A percentile compares a stretch with the other conserved stretches of the same genome.
Evolutionary conservation across 2,113 vertebrate species (phyloP).

Genomic region (Todiramphus saurophagus): DNA sequence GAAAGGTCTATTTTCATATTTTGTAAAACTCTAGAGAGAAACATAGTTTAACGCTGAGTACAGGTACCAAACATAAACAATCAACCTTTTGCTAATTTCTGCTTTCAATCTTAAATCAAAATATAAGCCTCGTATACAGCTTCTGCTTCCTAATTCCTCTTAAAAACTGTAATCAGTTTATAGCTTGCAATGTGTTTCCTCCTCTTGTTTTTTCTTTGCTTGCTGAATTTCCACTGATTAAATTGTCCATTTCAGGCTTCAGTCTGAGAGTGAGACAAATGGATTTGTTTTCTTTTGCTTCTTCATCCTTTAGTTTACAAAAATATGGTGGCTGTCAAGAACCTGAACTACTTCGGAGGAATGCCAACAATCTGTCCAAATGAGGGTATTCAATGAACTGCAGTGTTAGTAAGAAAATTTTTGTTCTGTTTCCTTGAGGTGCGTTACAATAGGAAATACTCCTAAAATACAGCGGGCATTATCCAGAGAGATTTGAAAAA

Average conservation of each 20-base stretch:
- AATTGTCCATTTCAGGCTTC: background rate
- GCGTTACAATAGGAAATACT: background rate
- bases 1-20: background rate
- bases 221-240: background rate
- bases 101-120: background rate
- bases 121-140: background rate
- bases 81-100: background rate
- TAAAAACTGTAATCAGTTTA: background rate
- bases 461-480: background rate
- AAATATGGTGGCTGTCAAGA: background rate
- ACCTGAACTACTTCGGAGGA: background rate
- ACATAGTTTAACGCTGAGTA: background rate
- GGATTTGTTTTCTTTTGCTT: background rate
- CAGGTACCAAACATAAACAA: background rate
- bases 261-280: background rate
- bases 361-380: background rate
- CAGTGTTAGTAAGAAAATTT: background rate
- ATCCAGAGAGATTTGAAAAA: background rate
- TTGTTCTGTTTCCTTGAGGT: background rate
- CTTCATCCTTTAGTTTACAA: background rate
- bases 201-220: background rate
- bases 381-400: background rate
- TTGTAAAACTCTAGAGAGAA: background rate
- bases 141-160: background rate
- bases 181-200: background rate